Evolutionary conservation across 2,113 vertebrate genomes (phyloP), one percentile per base, ranked within the genome.

Genomic region (Odontesthes bonariensis): DNA sequence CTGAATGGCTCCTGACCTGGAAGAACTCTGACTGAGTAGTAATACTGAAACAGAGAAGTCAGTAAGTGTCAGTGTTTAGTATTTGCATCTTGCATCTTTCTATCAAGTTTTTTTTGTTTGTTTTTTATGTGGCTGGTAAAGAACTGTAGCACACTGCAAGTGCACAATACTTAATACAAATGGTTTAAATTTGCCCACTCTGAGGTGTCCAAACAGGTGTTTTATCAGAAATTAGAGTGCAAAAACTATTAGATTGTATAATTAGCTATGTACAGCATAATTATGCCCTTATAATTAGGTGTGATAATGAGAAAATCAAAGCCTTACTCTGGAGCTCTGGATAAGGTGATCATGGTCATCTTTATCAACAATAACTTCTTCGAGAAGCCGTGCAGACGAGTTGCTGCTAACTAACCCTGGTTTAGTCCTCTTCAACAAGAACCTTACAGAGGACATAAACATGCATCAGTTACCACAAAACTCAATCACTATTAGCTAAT

Each of bases 21-120:
- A 73, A 97, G 96, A 86, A 99, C 95, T 76, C 96, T 95, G 87
- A 97, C 96, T 4, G 97, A 97, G 80, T 96, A 99, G 86, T 96
- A 96, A 79, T 97, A 97, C 97, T 99, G 91, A 63, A 86, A 61
- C 38, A 82, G 35, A 91, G 33, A 92, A 56, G 66, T 71, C 22
- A 73, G 38, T 6, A n/a, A 23, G 69, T 68, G 71, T 79, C 33
- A 79, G 0, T 38, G 10, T 59, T 70, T 69, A 66, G 14, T 42
- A 69, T 79, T 74, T 63, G 13, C 20, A 82, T 56, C 58, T 40
- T 40, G 9, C n/a, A 27, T 27, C 27, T 27, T 27, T 27, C 27
- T 27, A 27, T 27, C 27, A 27, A 27, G 27, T 27, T 27, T 3
- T 61, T 65, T 35, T 0, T 5, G 22, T 0, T 3, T 27, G 0